These are phyloP conservation scores for Brachionus koreanus DNA, from an alignment of 1,140 invertebrate genomes.

Conservation along the genomic window DNA sequence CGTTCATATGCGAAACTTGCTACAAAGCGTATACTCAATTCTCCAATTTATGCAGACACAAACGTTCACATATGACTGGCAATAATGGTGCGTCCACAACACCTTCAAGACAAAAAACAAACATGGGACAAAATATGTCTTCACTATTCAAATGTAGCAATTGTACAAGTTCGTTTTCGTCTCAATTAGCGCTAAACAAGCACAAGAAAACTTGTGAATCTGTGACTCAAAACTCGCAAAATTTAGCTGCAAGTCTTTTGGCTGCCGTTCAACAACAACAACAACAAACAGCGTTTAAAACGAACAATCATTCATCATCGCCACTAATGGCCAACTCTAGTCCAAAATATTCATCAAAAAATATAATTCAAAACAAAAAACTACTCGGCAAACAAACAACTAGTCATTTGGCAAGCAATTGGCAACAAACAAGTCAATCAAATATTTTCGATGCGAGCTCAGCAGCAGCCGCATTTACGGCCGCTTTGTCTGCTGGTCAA, in stretches of 20 bases:
- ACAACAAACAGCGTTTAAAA: neutral
- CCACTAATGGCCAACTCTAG: neutral
- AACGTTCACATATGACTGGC: constrained; percentile 83
- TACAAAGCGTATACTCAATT: constrained; percentile 97
- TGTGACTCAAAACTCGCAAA: neutral
- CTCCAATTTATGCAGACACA: constrained; percentile 97
- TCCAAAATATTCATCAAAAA: neutral
- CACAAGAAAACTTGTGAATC: constrained; percentile 11
- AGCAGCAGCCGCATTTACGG: constrained; percentile 7
- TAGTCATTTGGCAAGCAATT: neutral
- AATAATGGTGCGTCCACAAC: neutral
- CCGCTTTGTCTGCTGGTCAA: neutral
- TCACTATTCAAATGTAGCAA: neutral
- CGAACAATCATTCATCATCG: neutral
- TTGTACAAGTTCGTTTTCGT: constrained; percentile 8
- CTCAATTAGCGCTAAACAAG: constrained; percentile 26
- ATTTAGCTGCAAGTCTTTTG: constrained; percentile 20
- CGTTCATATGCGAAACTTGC: constrained; percentile 72
- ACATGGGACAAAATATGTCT: neutral
- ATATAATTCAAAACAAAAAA: neutral
- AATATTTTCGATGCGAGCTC: neutral
- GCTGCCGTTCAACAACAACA: constrained; percentile 13
- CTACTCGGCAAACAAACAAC: neutral
- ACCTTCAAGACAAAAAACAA: neutral
- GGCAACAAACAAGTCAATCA: neutral